Conservation (phyloP, 2,113 vertebrate genomes). For the Haemorhous mexicanus region DNA sequence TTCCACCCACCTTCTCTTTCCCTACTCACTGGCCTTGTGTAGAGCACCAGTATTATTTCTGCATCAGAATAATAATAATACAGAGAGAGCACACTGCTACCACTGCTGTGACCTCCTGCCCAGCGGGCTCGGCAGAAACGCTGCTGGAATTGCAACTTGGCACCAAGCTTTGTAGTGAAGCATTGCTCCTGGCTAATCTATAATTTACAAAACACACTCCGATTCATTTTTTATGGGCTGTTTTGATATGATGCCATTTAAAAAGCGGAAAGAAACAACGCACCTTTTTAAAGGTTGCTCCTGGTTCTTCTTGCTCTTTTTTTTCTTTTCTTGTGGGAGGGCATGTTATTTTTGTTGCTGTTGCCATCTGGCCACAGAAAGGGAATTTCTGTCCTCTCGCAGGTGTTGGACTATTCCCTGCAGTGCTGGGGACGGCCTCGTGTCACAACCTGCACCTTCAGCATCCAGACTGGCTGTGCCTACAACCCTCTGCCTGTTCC, state of each 20-base stretch:
- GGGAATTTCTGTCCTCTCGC: background rate
- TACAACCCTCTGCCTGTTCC: background rate
- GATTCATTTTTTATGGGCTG: slow-evolving; percentile 22
- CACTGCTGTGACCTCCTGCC: slow-evolving; percentile 24
- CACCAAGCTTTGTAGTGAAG: background rate
- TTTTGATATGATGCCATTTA: slow-evolving; percentile 11
- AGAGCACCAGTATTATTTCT: slow-evolving; percentile 16
- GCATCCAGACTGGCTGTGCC: background rate
- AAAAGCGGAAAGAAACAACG: background rate
- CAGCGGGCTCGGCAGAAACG: background rate
- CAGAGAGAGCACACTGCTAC: background rate
- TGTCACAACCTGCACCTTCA: background rate
- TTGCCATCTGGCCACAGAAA: background rate
- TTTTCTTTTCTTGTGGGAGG: background rate
- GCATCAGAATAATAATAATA: slow-evolving; percentile 48
- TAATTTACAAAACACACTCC: slow-evolving; percentile 54
- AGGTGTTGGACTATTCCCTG: background rate
- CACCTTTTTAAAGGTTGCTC: slow-evolving; percentile 4
- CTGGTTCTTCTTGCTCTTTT: background rate
- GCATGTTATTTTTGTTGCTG: background rate
- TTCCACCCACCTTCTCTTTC: background rate
- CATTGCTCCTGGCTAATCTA: slow-evolving; percentile 44
- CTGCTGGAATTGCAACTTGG: slow-evolving; percentile 44
- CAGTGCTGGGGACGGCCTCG: background rate
- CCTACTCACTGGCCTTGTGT: background rate